Conservation (phyloP, 2,797 vertebrate genomes). For the Pipistrellus nathusii region DNA sequence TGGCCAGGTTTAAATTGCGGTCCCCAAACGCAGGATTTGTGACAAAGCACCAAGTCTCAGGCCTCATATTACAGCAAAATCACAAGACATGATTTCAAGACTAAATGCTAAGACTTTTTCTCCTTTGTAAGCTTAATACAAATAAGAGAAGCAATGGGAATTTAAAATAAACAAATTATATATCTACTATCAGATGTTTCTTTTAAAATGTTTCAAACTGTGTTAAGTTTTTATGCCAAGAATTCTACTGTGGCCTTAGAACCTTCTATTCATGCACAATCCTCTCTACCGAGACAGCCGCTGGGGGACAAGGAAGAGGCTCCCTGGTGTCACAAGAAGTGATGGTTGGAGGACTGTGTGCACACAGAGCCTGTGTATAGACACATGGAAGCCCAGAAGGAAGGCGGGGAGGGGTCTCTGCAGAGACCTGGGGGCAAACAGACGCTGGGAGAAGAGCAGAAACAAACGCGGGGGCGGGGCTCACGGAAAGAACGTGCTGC, state of each 20-base stretch:
- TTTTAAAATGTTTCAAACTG: slow-evolving; percentile 32
- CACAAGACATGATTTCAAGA: not conserved
- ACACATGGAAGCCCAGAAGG: slow-evolving; percentile 47
- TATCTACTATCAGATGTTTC: slow-evolving; percentile 15
- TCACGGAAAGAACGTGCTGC: slow-evolving; percentile 26
- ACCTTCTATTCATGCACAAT: not conserved
- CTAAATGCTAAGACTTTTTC: not conserved
- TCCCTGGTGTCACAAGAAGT: not conserved
- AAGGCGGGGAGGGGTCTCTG: slow-evolving; percentile 51
- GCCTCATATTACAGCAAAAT: slow-evolving; percentile 33
- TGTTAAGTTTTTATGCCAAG: not conserved
- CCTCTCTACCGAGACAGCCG: not conserved
- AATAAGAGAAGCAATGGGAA: slow-evolving; percentile 35
- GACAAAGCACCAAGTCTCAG: slow-evolving; percentile 1
- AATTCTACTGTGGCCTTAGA: not conserved
- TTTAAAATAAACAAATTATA: slow-evolving; percentile 16
- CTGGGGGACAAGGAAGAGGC: not conserved
- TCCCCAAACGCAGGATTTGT: not conserved
- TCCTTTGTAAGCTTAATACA: not conserved
- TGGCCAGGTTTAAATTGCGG: not conserved
- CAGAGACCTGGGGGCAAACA: slow-evolving; percentile 48
- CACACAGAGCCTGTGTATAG: slow-evolving; percentile 43
- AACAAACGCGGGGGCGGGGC: slow-evolving; percentile 45
- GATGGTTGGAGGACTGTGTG: not conserved
- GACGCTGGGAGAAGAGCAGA: slow-evolving; percentile 57